These are phyloP conservation scores for Salvator merianae DNA, from an alignment of 2,113 vertebrate genomes.

Conservation along the genomic window DNA sequence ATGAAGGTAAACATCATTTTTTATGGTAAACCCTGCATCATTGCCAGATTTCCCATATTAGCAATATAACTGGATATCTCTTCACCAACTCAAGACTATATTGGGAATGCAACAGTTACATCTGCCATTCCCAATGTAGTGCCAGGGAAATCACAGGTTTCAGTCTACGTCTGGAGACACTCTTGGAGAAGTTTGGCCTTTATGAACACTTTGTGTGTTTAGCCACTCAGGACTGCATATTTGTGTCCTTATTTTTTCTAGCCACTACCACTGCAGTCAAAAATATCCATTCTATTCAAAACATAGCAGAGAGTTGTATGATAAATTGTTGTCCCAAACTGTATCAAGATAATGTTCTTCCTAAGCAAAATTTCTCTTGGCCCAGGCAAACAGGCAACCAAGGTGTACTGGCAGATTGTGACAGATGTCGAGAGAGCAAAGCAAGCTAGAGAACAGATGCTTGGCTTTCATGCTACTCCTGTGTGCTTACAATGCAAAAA, in stretches of 20 bases:
- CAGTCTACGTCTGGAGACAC: background rate
- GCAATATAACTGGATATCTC: too few relatives aligned
- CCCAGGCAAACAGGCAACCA: background rate
- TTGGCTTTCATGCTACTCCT: conserved; percentile 19
- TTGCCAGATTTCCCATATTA: too few relatives aligned
- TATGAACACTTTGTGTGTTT: background rate
- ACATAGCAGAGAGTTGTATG: background rate
- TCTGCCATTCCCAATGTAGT: too few relatives aligned
- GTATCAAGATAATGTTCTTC: background rate
- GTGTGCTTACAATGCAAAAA: background rate
- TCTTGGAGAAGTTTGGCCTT: too few relatives aligned
- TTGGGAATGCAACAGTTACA: too few relatives aligned
- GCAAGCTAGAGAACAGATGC: background rate
- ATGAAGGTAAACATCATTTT: too few relatives aligned
- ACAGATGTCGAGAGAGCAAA: conserved; percentile 19
- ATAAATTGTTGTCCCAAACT: background rate
- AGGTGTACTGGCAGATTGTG: background rate
- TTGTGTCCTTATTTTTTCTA: background rate
- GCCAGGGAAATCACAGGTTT: too few relatives aligned
- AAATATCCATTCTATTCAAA: background rate
- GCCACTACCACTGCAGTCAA: background rate
- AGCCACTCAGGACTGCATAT: background rate
- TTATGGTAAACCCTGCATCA: too few relatives aligned
- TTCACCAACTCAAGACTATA: too few relatives aligned
- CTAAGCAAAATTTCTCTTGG: background rate